Percentiles rank a stretch among this genome's conserved stretches.
phyloP scores from a whole-genome alignment of 1,140 invertebrate species.

The Pseudomyrmex concolor region DNA sequence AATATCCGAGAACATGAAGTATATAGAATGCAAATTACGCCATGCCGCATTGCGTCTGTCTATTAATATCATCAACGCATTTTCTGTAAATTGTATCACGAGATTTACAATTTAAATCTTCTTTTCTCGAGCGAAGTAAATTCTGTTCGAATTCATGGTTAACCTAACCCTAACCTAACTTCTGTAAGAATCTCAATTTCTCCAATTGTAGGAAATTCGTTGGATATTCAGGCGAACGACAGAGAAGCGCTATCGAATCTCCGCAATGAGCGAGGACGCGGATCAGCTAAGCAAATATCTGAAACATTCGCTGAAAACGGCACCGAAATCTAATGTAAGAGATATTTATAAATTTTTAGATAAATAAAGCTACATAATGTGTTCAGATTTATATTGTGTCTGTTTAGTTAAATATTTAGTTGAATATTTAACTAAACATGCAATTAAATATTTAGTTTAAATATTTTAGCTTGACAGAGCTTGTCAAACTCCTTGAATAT shows the following conservation, averaged over 20 bases:
- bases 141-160: not conserved
- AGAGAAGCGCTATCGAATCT: not conserved
- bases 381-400: not conserved
- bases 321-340: constrained; percentile 60
- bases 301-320: constrained; percentile 54
- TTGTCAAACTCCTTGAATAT: not conserved
- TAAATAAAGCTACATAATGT: not conserved
- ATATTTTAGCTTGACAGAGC: not conserved
- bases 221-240: not conserved
- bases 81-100: too few relatives aligned
- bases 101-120: too few relatives aligned
- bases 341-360: not conserved
- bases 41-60: too few relatives aligned
- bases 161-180: constrained; percentile 40
- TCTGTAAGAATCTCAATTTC: not conserved
- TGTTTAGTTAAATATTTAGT: not conserved
- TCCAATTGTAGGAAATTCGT: not conserved
- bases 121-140: too few relatives aligned
- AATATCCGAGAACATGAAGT: too few relatives aligned
- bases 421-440: too few relatives aligned
- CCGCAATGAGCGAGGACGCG: constrained; percentile 56
- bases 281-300: constrained; percentile 34
- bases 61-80: too few relatives aligned
- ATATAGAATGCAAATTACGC: too few relatives aligned
- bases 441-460: not conserved